A percentile compares a stretch with the other conserved stretches of the same genome.
These are phyloP conservation scores for Typhlomys cinereus DNA, from an alignment of 2,113 vertebrate species.

Conservation along the genomic window DNA sequence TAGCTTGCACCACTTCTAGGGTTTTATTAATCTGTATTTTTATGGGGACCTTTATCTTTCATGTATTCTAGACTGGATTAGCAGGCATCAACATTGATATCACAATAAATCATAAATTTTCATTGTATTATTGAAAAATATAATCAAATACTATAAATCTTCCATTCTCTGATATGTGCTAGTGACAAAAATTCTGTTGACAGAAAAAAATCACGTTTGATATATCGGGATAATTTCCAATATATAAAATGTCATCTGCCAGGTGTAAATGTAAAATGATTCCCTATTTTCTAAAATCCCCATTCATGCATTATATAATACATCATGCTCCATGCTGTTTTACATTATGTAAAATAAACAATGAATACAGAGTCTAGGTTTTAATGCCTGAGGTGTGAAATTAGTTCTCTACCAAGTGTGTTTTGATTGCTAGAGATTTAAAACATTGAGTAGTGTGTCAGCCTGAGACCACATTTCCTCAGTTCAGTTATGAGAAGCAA, in stretches of 20 bases:
- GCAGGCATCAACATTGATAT: conserved; percentile 1
- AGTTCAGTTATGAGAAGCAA: conserved; percentile 58
- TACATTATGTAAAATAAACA: conserved; percentile 81
- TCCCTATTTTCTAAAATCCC: conserved; percentile 61
- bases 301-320: conserved; percentile 60
- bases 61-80: not conserved
- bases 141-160: conserved; percentile 36
- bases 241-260: conserved; percentile 57
- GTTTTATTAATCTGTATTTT: conserved; percentile 41
- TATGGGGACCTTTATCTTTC: not conserved
- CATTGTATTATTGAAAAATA: conserved; percentile 38
- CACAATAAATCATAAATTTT: conserved; percentile 26
- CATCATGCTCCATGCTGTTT: conserved; percentile 69
- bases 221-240: conserved; percentile 55
- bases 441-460: conserved; percentile 72
- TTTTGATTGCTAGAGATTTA: conserved; percentile 71
- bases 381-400: conserved; percentile 81
- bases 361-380: conserved; percentile 69
- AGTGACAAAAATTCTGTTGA: conserved; percentile 50
- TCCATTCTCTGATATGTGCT: conserved; percentile 52
- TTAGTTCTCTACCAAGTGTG: conserved; percentile 69
- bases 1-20: no score
- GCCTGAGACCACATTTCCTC: conserved; percentile 60
- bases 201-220: conserved; percentile 66
- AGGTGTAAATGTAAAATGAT: conserved; percentile 79